Evolutionary conservation across 2,888 invertebrate genomes (phyloP), one percentile per base, ranked within the genome.

Genomic region (Magallana nippona): DNA sequence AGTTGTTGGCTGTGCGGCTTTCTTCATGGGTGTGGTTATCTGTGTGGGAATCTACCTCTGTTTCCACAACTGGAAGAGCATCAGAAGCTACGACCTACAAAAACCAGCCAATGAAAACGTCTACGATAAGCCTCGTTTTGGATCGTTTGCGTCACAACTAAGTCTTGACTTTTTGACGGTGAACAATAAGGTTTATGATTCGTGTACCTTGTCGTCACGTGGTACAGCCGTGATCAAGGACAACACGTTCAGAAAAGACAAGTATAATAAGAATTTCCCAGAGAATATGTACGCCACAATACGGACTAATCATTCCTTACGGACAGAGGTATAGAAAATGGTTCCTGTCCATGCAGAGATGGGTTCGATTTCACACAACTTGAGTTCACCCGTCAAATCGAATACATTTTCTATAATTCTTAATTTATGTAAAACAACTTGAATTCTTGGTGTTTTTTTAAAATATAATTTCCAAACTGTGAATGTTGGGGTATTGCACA

Each of bases 151-250:
- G 8, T 86, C 85, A 13, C 85, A 86, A 63, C n/a, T 83, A 11
- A 86, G 85, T 78, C 79, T 86, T 22, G 85, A 86, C 58, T 86
- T 86, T 27, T 56, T 86, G 17, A 81, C 85, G 11, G 71, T 84
- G 1, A 86, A 86, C 78, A 86, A 86, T 60, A 86, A 86, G 78
- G 79, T 86, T 5, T 86, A 84, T 62, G 84, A 86, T 82, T 82
- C 80, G 2, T 77, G 83, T 57, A 84, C 85, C 2, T 78, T 86
- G 13, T 82, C 82, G 32, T 82, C 82, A 15, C 82, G 82, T 55
- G 82, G 82, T 62, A 82, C 62, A 63, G 82, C 82, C 5, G 63
- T 82, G 3, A 44, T 82, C 32, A 55, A n/a, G n/a, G 82, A 82
- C 71, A 71, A 55, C 17, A 82, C 82, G 55, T 82, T 82, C 27